Evolutionary conservation across 2,113 vertebrate species (phyloP), one percentile per base, ranked within the genome.

Genomic region (Montifringilla adamsi): DNA sequence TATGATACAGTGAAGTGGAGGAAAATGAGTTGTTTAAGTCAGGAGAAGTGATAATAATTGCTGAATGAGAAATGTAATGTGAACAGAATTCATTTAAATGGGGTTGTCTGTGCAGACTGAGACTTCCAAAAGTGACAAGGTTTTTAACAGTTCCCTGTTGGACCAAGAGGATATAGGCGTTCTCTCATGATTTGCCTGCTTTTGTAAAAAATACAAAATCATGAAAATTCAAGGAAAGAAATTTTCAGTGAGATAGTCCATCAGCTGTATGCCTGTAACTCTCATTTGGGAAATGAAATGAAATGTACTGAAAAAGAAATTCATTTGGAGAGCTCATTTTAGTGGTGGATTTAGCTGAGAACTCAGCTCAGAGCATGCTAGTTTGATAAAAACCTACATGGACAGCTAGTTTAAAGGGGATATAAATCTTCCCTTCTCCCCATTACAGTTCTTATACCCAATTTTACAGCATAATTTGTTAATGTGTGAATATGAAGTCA

Each of bases 401-500:
- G 75, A 56, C 80, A 88, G 60, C 64, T 76, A 63, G 84, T 93
- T 94, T 93, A 84, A 92, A 86, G 92, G 81, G 60, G 39, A 37
- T 81, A 60, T 95, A 92, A 90, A 95, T 90, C 75, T 95, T 93
- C 47, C 60, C 47, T 67, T 49, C 14, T 59, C 24, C 75, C 90
- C 87, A 90, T 85, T 95, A 67, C 47, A 58, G 50, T 82, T 75
- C 76, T 86, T 72, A 52, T 21, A 91, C 35, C 74, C 50, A 59
- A 69, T 91, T 96, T 95, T 95, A 75, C 64, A 72, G 52, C 35
- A 30, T 75, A 81, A 85, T 93, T 95, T 83, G 52, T 87, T 93
- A 15, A 1, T 84, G 43, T 94, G 92, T 68, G 59, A 70, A 76
- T 92, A 1, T 49, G 76, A 92, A 94, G 83, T 93, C 94, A 88